phyloP scores from a whole-genome alignment of 2,113 vertebrate species.

The Petaurus breviceps region DNA sequence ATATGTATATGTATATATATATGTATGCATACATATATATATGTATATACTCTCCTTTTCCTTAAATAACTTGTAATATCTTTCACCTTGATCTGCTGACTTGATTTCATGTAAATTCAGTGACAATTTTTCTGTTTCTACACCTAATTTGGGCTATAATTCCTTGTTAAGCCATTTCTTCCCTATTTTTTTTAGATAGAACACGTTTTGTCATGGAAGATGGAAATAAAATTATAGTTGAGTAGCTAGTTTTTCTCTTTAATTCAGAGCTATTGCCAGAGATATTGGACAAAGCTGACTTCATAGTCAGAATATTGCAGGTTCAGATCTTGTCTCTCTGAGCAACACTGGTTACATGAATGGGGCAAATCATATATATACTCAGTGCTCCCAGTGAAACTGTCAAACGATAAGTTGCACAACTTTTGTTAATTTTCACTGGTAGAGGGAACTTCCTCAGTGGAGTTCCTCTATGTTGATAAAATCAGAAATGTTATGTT shows the following conservation, averaged over 20 bases:
- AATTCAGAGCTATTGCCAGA: background rate
- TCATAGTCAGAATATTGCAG: background rate
- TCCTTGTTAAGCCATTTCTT: background rate
- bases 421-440: too few species aligned
- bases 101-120: background rate
- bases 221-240: background rate
- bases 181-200: background rate
- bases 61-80: background rate
- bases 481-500: too few species aligned
- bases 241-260: background rate
- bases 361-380: too few species aligned
- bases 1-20: too few species aligned
- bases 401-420: too few species aligned
- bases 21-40: too few species aligned
- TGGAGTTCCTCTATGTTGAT: too few species aligned
- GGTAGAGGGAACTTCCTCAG: too few species aligned
- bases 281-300: background rate
- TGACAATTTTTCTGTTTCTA: background rate
- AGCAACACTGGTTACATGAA: background rate
- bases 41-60: too few species aligned
- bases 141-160: background rate
- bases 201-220: background rate
- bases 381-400: too few species aligned
- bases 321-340: background rate
- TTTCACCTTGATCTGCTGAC: background rate